Conservation (phyloP, 2,797 vertebrate genomes). For the Cryptoprocta ferox region DNA sequence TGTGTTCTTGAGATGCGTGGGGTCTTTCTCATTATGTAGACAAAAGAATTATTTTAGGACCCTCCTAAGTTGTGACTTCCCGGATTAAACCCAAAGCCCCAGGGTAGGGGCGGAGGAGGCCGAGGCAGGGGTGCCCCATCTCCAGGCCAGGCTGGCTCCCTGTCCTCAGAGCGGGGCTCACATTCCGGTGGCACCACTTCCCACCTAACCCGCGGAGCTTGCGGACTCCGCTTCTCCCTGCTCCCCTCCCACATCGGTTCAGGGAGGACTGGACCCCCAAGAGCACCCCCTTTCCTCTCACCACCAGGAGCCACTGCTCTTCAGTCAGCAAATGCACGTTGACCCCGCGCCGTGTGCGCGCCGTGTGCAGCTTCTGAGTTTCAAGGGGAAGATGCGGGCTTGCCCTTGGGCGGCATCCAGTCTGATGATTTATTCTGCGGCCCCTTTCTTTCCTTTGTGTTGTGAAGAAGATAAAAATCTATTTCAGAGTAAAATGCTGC, state of each 20-base stretch:
- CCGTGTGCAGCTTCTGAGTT: background rate
- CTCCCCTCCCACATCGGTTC: background rate
- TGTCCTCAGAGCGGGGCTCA: background rate
- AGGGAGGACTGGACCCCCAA: background rate
- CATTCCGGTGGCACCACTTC: background rate
- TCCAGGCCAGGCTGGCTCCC: too few relatives aligned
- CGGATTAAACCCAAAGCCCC: background rate
- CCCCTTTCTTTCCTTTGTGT: background rate
- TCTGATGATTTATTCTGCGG: background rate
- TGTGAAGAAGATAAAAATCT: background rate
- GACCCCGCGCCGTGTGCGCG: background rate
- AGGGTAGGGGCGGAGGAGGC: background rate
- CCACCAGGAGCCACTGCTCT: fast-evolving
- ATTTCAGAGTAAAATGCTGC: background rate
- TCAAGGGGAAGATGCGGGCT: background rate
- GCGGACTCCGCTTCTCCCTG: background rate
- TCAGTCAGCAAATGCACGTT: fast-evolving
- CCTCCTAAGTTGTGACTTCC: background rate
- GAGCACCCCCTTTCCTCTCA: background rate
- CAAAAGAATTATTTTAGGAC: background rate
- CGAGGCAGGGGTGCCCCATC: background rate
- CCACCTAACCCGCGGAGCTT: background rate
- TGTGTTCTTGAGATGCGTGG: background rate
- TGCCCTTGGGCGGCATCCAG: background rate
- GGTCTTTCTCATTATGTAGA: background rate